phyloP scores from a whole-genome alignment of 2,797 vertebrate species.

The Chaunax sp. region DNA sequence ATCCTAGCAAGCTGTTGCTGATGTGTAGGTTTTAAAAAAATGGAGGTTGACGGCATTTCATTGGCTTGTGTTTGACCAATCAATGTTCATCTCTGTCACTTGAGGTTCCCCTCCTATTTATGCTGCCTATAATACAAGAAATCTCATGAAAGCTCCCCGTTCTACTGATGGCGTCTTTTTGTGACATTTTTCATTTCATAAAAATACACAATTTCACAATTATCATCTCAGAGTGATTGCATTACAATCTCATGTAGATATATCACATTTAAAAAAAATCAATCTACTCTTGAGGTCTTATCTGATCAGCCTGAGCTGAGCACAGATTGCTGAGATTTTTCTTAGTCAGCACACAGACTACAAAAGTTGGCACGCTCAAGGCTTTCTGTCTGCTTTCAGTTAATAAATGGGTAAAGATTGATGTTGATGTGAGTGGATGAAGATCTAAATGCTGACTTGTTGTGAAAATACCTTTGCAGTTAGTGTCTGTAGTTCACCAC shows the following conservation, averaged over 20 bases:
- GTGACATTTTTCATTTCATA: too few relatives aligned
- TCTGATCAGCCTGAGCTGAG: neutral
- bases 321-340: constrained; percentile 21
- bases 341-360: constrained; percentile 23
- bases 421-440: neutral
- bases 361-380: neutral
- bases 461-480: neutral
- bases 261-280: neutral
- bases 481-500: too few relatives aligned
- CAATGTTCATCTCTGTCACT: too few relatives aligned
- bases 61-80: too few relatives aligned
- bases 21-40: too few relatives aligned
- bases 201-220: neutral
- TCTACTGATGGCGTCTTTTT: too few relatives aligned
- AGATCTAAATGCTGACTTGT: constrained; percentile 8
- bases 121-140: too few relatives aligned
- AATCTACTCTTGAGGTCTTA: neutral
- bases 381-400: constrained; percentile 3
- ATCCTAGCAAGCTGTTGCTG: too few relatives aligned
- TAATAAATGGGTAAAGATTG: constrained; percentile 16
- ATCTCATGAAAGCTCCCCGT: too few relatives aligned
- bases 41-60: too few relatives aligned
- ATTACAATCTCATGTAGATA: neutral
- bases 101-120: too few relatives aligned
- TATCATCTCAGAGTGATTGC: neutral